Base-by-base conservation (phyloP, 2,888 invertebrate genomes). In the Drosophila buzzatii region DNA sequence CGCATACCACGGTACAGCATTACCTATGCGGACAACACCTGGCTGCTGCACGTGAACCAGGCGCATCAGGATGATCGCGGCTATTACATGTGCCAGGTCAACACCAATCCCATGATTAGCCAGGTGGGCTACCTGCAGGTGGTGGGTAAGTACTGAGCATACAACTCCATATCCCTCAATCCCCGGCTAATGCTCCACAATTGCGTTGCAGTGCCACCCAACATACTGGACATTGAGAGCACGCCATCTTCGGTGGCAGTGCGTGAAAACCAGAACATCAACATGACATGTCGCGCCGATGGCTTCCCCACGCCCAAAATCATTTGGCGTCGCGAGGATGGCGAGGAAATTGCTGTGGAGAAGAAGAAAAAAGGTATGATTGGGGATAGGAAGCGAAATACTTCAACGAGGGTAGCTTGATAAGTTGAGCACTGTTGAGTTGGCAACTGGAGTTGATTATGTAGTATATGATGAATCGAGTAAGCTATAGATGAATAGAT, bases 91-190 rank as follows among this genome's bases (percentile, higher is more conserved):
- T 93, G 93, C 76, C 93, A 93, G 85, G 95, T 96, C 83, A 98
- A 98, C 93, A 98, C 98, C 55, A 97, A 97, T 93, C 98, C 98
- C 0, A 98, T 98, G 98, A 98, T 98, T 92, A 98, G 97, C 92
- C 98, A 98, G 95, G 97, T 98, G 42, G 98, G 98, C 68, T 98
- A 97, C 92, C 95, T 98, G 47, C 97, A 98, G 94, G 98, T 98
- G 73, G 97, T 98, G 44, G 98, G 98, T 98, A 92, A 95, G 97
- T 90, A 33, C 1, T 45, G 16, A 12, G 18, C 18, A 37, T 7
- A 27, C 27, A 27, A 3, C 31, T n/a, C 55, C 41, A 33, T 35
- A 41, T 42, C 5, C n/a, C 20, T 4, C 53, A 39, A 23, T 16
- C 7, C 16, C 16, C 35, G 2, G 14, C 37, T 57, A 35, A 57